These are phyloP conservation scores for Chaetodon auriga DNA, from an alignment of 2,113 vertebrate genomes.

Conservation along the genomic window DNA sequence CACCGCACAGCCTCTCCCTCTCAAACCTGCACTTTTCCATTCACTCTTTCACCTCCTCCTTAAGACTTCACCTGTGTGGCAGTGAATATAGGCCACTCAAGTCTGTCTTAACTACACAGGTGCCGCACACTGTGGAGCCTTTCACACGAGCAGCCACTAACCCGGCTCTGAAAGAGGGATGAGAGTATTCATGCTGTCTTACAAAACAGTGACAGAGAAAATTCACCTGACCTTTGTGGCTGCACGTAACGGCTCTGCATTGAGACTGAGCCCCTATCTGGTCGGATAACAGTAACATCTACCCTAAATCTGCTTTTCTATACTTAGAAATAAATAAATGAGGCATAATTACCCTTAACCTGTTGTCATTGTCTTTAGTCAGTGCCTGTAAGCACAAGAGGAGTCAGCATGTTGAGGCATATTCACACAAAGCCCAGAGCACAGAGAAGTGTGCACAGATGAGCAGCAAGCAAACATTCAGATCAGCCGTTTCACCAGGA, in stretches of 20 bases:
- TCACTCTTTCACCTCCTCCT: background rate
- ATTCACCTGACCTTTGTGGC: conserved; percentile 37
- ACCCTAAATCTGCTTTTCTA: background rate
- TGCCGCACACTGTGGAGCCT: background rate
- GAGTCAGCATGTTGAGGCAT: conserved; percentile 56
- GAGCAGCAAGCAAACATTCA: conserved; percentile 27
- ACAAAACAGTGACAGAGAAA: conserved; percentile 13
- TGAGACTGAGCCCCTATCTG: background rate
- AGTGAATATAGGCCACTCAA: background rate
- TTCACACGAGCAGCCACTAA: conserved; percentile 19
- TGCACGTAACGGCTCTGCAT: conserved; percentile 9
- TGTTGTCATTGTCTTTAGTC: conserved; percentile 78
- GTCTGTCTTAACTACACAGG: background rate
- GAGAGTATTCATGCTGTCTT: conserved; percentile 5
- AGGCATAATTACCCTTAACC: conserved; percentile 77
- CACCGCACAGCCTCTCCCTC: conserved; percentile 8
- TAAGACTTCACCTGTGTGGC: conserved; percentile 15
- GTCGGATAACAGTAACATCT: background rate
- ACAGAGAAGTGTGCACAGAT: conserved; percentile 7
- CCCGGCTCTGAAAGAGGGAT: conserved; percentile 10
- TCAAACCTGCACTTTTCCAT: background rate
- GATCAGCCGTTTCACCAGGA: conserved; percentile 32
- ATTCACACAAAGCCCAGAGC: conserved; percentile 36
- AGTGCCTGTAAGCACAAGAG: conserved; percentile 82
- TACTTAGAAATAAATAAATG: conserved; percentile 34